Evolutionary conservation across 2,888 invertebrate species (phyloP).

Genomic region (Eupithecia subfuscata): DNA sequence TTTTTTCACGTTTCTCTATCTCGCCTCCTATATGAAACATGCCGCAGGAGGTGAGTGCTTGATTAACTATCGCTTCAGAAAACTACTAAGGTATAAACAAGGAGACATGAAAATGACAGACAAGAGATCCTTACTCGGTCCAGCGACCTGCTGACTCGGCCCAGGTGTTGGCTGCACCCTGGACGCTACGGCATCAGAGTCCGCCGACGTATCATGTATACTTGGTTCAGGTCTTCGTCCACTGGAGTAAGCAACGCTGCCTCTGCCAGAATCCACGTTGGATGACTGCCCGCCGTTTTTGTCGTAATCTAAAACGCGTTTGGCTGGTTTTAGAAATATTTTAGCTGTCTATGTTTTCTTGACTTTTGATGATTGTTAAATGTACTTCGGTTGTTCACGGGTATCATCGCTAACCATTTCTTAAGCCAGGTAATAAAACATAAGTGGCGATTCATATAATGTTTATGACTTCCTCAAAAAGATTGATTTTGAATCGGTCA

Average conservation of each 20-base stretch:
- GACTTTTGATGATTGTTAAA: background rate
- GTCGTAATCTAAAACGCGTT: constrained; percentile 85
- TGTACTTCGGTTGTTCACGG: background rate
- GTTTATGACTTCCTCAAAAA: background rate
- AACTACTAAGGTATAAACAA: too few species aligned
- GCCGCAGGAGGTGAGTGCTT: too few species aligned
- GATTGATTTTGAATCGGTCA: constrained; percentile 1
- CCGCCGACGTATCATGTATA: constrained; percentile 83
- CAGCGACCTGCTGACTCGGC: constrained; percentile 67
- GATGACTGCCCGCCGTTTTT: constrained; percentile 90
- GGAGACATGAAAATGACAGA: background rate
- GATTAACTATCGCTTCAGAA: too few species aligned
- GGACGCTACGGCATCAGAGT: constrained; percentile 80
- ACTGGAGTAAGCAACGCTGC: constrained; percentile 92
- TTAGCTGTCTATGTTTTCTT: constrained; percentile 14
- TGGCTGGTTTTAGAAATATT: constrained; percentile 35
- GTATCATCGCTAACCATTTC: background rate
- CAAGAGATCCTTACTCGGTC: constrained; percentile 55
- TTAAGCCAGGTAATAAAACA: background rate
- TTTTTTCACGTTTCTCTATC: too few species aligned
- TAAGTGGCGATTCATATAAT: constrained; percentile 4
- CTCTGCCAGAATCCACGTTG: constrained; percentile 91
- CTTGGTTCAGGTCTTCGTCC: constrained; percentile 85
- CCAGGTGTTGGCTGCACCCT: constrained; percentile 67
- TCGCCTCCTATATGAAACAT: too few species aligned